Evolutionary conservation across 2,888 invertebrate genomes (phyloP).

Genomic region (Podotricha telesiphe): DNA sequence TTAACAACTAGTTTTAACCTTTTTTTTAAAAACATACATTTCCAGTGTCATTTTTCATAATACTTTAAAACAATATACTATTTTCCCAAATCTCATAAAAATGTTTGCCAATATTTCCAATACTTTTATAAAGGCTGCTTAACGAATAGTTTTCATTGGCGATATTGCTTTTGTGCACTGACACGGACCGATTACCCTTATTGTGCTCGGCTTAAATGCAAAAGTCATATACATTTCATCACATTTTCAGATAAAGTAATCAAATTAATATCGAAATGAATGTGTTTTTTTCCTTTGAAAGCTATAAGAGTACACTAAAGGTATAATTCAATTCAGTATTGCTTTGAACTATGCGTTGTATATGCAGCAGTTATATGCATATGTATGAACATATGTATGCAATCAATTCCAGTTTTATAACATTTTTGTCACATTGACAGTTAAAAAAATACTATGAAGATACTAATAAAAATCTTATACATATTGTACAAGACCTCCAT

Average conservation of each 20-base stretch:
- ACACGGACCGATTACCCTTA: conserved; percentile 66
- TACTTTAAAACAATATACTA: conserved; percentile 19
- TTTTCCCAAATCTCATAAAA: conserved; percentile 34
- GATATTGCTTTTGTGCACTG: conserved; percentile 76
- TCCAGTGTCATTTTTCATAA: not conserved
- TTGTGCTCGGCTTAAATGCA: conserved; percentile 62
- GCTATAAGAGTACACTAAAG: not conserved
- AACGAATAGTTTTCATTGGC: conserved; percentile 73
- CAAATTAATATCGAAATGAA: conserved; percentile 51
- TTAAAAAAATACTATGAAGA: too few species aligned
- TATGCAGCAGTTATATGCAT: not conserved
- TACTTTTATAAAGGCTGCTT: conserved; percentile 68
- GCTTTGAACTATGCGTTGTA: not conserved
- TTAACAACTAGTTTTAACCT: too few species aligned
- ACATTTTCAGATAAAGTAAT: conserved; percentile 53
- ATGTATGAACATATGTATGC: conserved; percentile 7
- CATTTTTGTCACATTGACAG: too few species aligned
- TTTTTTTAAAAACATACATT: not conserved
- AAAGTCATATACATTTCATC: conserved; percentile 56
- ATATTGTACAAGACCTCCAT: too few species aligned
- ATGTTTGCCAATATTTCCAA: conserved; percentile 56
- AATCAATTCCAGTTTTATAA: too few species aligned
- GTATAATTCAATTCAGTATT: not conserved
- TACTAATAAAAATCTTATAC: too few species aligned
- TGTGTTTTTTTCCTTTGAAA: conserved; percentile 22